Base-by-base conservation (phyloP, 2,888 invertebrate species). In the Schizaphis graminum region DNA sequence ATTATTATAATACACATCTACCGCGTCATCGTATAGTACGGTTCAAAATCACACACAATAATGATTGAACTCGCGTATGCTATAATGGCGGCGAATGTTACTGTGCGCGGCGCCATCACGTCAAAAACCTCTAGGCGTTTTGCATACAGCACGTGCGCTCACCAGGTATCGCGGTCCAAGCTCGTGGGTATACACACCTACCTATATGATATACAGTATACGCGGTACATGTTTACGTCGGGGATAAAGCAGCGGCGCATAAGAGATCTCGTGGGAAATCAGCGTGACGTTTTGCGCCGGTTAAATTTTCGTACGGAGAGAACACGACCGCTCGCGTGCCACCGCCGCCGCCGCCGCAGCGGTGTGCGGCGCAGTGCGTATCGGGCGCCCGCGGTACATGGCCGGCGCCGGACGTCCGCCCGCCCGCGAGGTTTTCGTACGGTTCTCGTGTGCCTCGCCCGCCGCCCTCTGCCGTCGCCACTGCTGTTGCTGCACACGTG, bases 211-310 rank as follows among this genome's bases (percentile, higher is more conserved):
- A 11, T 47, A 47, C 7, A n/a, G n/a, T n/a, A 47, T 7, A 47
- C 44, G 11, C n/a, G 4, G 67, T 77, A 35, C 77, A 21, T 8
- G 35, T 53, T 53, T 35, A 88, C 49, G n/a, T 5, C 24, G 28
- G n/a, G 67, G 11, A n/a, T 28, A 11, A 11, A 4, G 26, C 47
- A 26, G 8, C 49, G n/a, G 77, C 28, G 53, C 8, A 61, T 90
- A 67, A 88, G 49, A 47, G 56, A 56, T 89, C 93, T 89, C 93
- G 44, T 84, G 93, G 93, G 93, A 93, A 93, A 93, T 93, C 93
- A 93, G 4, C 93, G 13, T 89, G 89, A 89, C 89, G 89, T 89
- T 93, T 89, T 77, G 44, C n/a, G 88, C 89, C 89, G 13, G 88
- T 93, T 93, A 93, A 89, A 93, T 56, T 89, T 56, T 57, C 44